A percentile compares a stretch with the other conserved stretches of the same genome.
These are phyloP conservation scores for Cynaeus angustus DNA, from an alignment of 2,888 invertebrate species.

Conservation along the genomic window DNA sequence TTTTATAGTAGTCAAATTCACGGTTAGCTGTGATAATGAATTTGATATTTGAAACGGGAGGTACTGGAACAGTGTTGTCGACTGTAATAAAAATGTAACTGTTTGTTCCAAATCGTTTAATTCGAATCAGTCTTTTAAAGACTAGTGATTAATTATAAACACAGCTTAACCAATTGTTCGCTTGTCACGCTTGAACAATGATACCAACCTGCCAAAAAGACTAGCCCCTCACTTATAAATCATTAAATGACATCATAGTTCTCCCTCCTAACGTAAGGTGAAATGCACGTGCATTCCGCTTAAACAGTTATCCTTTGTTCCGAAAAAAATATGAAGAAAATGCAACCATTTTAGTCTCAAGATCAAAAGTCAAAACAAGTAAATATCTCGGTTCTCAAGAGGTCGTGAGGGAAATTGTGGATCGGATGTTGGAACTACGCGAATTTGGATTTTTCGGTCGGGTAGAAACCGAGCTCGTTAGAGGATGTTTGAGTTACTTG, in stretches of 20 bases:
- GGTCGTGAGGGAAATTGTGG: conserved; percentile 6
- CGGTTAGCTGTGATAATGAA: too few relatives aligned
- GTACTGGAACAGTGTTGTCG: too few relatives aligned
- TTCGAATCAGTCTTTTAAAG: too few relatives aligned
- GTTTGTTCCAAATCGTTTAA: too few relatives aligned
- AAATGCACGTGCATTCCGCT: conserved; percentile 1
- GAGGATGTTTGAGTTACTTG: too few relatives aligned
- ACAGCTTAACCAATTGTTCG: not conserved
- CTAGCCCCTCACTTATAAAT: conserved; percentile 1
- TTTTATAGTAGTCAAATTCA: too few relatives aligned
- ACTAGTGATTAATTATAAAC: too few relatives aligned
- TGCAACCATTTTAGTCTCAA: conserved; percentile 10
- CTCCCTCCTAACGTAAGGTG: conserved; percentile 18
- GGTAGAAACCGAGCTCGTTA: not conserved
- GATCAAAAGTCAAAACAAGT: conserved; percentile 23
- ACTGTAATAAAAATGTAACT: too few relatives aligned
- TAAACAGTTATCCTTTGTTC: conserved; percentile 9
- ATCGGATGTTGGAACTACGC: not conserved
- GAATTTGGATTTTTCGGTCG: not conserved
- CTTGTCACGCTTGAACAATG: conserved; percentile 13
- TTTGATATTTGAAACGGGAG: too few relatives aligned
- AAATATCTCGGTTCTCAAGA: not conserved
- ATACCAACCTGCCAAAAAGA: conserved; percentile 10
- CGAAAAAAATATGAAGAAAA: conserved; percentile 1
- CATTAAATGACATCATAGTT: conserved; percentile 12